Evolutionary conservation across 2,797 vertebrate genomes (phyloP), one percentile per base, ranked within the genome.

Genomic region (Picus viridis): DNA sequence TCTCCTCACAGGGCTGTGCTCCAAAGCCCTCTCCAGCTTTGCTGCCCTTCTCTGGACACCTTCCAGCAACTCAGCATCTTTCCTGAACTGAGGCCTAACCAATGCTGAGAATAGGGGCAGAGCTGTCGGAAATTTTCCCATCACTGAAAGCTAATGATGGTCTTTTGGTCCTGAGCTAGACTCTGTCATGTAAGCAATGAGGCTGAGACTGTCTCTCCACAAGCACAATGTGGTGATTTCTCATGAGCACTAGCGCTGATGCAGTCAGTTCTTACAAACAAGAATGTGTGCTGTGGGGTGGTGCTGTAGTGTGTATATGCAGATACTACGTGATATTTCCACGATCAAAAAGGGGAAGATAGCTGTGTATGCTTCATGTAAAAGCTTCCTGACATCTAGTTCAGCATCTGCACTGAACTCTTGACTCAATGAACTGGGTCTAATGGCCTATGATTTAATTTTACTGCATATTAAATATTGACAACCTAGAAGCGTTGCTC

Each of bases 401-500:
- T 75, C 53, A 67, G 39, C 53, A 63, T 67, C 39, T 61, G 23
- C 43, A 53, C 32, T 94, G 79, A 89, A 78, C 47, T 81, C 10
- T 64, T 74, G 20, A 87, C 72, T 83, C 3, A 1, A 88, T 82
- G 47, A 75, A 89, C 70, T 83, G 24, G 15, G 7, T 74, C 43
- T 91, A 74, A 77, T 75, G 64, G 81, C 43, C 61, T 20, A 13
- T 81, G 83, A 91, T 91, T 92, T 91, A 83, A 94, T 93, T 95
- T 91, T 88, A 89, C 70, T 93, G 83, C 64, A 79, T 88, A 96
- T 94, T 92, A 83, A 95, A 83, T 93, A 92, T 79, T 91, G 92
- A 83, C 83, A 86, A 13, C 43, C 30, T 70, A 70, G 27, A 85
- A 86, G n/a, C 56, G 82, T 82, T 93, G 67, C 63, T 89, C n/a